Evolutionary conservation across 2,113 vertebrate species (phyloP).

Genomic region (Alaudala cheleensis): DNA sequence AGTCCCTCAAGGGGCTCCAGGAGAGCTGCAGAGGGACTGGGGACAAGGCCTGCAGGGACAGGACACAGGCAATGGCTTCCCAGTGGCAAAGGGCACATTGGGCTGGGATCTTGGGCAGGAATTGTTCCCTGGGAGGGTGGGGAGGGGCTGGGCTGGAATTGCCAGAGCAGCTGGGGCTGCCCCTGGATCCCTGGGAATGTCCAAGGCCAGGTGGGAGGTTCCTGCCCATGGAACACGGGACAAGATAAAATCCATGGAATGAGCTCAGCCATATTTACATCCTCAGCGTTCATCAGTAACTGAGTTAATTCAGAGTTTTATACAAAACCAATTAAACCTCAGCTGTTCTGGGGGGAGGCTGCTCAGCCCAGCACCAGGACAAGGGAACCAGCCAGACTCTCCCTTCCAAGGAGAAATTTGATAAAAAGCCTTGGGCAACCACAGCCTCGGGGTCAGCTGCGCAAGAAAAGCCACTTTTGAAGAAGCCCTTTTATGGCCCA

Average conservation of each 20-base stretch:
- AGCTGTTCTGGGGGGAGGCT: background rate
- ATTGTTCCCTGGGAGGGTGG: background rate
- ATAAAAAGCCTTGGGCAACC: background rate
- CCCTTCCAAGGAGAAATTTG: background rate
- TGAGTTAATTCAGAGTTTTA: background rate
- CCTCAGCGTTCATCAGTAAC: background rate
- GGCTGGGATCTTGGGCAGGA: background rate
- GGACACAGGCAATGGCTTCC: background rate
- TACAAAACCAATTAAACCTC: background rate
- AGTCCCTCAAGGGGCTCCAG: background rate
- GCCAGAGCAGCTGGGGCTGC: background rate
- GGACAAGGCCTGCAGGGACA: background rate
- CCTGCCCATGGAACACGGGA: background rate
- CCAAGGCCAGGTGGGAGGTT: background rate
- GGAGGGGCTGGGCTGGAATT: background rate
- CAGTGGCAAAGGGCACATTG: background rate
- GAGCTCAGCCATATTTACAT: background rate
- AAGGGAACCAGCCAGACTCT: background rate
- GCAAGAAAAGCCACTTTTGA: background rate
- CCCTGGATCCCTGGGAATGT: background rate
- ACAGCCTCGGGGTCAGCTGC: background rate
- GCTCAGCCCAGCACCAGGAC: background rate
- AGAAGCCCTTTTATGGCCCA: background rate
- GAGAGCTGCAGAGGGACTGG: background rate
- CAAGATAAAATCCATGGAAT: rapidly evolving